Percentiles rank a stretch among this genome's conserved stretches.
Evolutionary conservation across 2,797 vertebrate genomes (phyloP).

Genomic region (Chrosomus eos): DNA sequence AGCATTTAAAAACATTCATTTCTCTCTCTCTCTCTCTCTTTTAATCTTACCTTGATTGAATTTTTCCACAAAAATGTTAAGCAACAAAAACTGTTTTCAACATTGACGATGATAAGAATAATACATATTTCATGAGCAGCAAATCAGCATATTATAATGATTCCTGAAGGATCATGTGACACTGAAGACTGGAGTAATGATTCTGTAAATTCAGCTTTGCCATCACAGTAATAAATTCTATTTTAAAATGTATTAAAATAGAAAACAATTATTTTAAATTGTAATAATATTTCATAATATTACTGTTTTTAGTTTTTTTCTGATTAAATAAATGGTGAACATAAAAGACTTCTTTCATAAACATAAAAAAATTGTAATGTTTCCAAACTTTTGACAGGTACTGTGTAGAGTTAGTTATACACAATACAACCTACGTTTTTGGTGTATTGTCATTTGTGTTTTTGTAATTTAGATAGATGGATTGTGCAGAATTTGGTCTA

Average conservation of each 20-base stretch:
- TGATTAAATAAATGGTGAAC: neutral
- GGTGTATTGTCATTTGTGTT: neutral
- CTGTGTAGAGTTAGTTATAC: neutral
- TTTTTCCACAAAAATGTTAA: neutral
- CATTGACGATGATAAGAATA: neutral
- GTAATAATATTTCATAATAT: neutral
- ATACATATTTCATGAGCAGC: neutral
- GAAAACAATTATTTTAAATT: neutral
- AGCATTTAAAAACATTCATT: neutral
- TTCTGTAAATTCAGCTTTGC: neutral
- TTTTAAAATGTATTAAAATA: neutral
- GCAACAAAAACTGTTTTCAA: neutral
- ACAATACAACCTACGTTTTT: too few species aligned
- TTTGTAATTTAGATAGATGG: neutral
- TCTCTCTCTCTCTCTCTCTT: too few species aligned
- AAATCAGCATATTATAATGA: neutral
- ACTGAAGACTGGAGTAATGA: neutral
- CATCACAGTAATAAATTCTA: neutral
- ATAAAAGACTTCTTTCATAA: neutral
- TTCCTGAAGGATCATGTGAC: neutral
- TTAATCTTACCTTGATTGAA: neutral
- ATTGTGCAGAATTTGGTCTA: neutral
- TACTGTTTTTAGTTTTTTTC: neutral
- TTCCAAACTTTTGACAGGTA: constrained; percentile 1
- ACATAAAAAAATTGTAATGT: neutral